These are phyloP conservation scores for Calypte anna DNA, from an alignment of 2,113 vertebrate species.

Conservation along the genomic window DNA sequence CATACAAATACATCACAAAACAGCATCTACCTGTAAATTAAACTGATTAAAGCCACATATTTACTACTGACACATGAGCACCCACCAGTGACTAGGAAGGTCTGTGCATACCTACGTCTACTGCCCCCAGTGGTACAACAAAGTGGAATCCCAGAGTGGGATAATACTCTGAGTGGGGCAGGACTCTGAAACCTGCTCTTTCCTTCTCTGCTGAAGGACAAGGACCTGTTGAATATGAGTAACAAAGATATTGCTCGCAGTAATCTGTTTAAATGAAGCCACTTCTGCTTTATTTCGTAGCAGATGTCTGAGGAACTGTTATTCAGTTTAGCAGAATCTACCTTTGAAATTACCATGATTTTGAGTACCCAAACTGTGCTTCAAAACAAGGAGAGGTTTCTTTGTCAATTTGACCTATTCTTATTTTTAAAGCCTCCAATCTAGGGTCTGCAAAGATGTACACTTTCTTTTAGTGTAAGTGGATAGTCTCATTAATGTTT, in stretches of 20 bases:
- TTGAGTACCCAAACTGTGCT: not conserved
- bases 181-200: not conserved
- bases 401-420: not conserved
- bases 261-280: not conserved
- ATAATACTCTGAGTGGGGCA: not conserved
- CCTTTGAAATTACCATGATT: not conserved
- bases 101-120: not conserved
- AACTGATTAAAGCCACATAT: not conserved
- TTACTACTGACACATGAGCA: not conserved
- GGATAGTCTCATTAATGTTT: not conserved
- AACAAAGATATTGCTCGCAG: not conserved
- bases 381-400: not conserved
- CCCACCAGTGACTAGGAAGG: not conserved
- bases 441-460: not conserved
- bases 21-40: not conserved
- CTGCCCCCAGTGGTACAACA: accelerated
- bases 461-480: not conserved
- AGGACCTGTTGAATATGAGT: not conserved
- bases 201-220: not conserved
- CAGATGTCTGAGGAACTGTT: not conserved
- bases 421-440: not conserved
- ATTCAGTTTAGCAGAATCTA: not conserved
- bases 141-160: not conserved
- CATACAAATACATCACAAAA: not conserved
- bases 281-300: not conserved